These are phyloP conservation scores for Euzophera pinguis DNA, from an alignment of 2,888 invertebrate species.

Conservation along the genomic window DNA sequence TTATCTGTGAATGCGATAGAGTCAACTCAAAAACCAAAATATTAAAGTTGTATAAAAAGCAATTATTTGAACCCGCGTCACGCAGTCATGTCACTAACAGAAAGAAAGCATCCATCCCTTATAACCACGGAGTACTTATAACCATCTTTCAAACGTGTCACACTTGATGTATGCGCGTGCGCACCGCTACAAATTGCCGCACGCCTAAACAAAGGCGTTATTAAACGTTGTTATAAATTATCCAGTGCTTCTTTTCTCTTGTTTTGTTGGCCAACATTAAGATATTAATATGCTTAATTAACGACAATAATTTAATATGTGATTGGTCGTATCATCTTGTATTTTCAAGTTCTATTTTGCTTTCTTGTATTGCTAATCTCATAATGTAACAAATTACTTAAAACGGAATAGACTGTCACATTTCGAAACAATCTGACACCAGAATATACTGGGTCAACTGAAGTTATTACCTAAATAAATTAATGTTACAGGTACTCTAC, in stretches of 20 bases:
- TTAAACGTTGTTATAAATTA: conserved; percentile 26
- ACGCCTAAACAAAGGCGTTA: conserved; percentile 46
- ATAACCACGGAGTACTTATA: too few species aligned
- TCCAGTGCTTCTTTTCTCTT: conserved; percentile 8
- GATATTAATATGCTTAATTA: conserved; percentile 11
- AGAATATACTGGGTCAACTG: too few species aligned
- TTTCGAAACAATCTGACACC: too few species aligned
- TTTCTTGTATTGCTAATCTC: too few species aligned
- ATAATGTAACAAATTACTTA: too few species aligned
- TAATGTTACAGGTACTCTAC: too few species aligned
- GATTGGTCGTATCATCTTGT: neutral
- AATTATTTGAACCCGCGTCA: neutral
- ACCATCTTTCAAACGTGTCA: conserved; percentile 1
- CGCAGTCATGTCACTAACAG: neutral
- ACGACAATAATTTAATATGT: neutral
- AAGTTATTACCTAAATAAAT: too few species aligned
- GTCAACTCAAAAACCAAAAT: too few species aligned
- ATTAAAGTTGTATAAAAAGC: too few species aligned
- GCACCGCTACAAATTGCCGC: conserved; percentile 48
- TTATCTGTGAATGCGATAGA: too few species aligned
- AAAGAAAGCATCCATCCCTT: conserved; percentile 16
- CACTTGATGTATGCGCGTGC: conserved; percentile 24
- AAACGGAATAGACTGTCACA: too few species aligned
- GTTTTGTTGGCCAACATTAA: conserved; percentile 3
- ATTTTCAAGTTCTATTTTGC: neutral